Percentiles rank a stretch among this genome's conserved stretches.
phyloP scores from a whole-genome alignment of 2,797 vertebrate species.

The Vespertilio murinus region DNA sequence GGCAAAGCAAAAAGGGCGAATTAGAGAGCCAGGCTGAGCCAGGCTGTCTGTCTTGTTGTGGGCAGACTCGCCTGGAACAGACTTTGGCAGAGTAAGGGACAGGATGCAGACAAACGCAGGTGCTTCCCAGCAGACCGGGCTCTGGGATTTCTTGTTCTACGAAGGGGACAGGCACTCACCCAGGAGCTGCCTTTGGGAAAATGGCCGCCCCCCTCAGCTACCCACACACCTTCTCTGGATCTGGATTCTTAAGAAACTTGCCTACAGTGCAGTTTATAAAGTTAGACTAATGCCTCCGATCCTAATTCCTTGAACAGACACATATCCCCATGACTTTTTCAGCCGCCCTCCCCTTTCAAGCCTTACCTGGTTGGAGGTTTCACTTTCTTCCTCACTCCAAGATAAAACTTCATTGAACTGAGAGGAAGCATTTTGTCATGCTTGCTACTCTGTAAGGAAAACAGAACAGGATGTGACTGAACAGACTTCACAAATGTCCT shows the following conservation, averaged over 20 bases:
- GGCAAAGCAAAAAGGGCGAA: neutral
- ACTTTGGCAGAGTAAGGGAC: neutral
- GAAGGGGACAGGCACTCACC: neutral
- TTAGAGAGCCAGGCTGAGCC: neutral
- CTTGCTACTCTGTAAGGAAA: slow-evolving; percentile 90
- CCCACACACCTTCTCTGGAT: neutral
- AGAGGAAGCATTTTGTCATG: slow-evolving; percentile 90
- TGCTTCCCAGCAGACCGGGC: neutral
- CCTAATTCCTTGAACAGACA: neutral
- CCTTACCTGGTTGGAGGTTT: slow-evolving; percentile 94
- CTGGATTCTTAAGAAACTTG: neutral
- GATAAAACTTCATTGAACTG: slow-evolving; percentile 90
- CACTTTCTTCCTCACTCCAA: slow-evolving; percentile 93
- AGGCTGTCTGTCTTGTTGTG: neutral
- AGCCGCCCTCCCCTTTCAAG: neutral
- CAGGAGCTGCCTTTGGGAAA: neutral
- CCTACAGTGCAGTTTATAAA: neutral
- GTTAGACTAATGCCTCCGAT: neutral
- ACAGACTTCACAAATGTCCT: neutral
- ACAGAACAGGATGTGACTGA: neutral
- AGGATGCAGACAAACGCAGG: neutral
- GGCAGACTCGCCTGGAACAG: neutral
- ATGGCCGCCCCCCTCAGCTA: neutral
- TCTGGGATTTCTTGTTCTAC: neutral
- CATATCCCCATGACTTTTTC: neutral